phyloP scores from a whole-genome alignment of 2,113 vertebrate species.

The Bubalus kerabau region DNA sequence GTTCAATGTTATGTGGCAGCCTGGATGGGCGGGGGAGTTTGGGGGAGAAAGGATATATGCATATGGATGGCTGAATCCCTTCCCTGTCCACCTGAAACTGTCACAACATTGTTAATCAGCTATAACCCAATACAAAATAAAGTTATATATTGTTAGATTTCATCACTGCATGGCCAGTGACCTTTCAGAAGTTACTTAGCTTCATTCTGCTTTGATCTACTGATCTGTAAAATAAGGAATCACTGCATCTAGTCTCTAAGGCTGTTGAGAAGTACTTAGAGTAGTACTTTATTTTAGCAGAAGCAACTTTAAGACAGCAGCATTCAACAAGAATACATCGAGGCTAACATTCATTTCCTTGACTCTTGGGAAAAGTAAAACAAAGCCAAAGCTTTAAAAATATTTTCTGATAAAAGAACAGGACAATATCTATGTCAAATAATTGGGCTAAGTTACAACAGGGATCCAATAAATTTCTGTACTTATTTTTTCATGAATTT shows the following conservation, averaged over 20 bases:
- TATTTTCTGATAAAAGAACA: background rate
- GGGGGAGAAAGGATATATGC: background rate
- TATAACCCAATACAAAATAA: background rate
- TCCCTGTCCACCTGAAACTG: background rate
- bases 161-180: background rate
- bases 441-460: background rate
- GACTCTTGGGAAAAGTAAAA: background rate
- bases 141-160: background rate
- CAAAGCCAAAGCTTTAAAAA: background rate
- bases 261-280: background rate
- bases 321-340: background rate
- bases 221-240: conserved; percentile 33
- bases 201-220: conserved; percentile 37
- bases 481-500: background rate
- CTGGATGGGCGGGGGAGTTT: background rate
- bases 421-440: background rate
- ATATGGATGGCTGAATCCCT: background rate
- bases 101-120: background rate
- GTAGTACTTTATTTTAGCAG: background rate
- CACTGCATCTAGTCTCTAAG: background rate
- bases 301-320: background rate
- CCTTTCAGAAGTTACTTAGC: conserved; percentile 8
- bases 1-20: background rate
- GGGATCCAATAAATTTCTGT: background rate
- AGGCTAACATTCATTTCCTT: background rate